Percentiles rank a stretch among this genome's conserved stretches.
phyloP scores from a whole-genome alignment of 1,140 invertebrate genomes.

The Drosophila littoralis region DNA sequence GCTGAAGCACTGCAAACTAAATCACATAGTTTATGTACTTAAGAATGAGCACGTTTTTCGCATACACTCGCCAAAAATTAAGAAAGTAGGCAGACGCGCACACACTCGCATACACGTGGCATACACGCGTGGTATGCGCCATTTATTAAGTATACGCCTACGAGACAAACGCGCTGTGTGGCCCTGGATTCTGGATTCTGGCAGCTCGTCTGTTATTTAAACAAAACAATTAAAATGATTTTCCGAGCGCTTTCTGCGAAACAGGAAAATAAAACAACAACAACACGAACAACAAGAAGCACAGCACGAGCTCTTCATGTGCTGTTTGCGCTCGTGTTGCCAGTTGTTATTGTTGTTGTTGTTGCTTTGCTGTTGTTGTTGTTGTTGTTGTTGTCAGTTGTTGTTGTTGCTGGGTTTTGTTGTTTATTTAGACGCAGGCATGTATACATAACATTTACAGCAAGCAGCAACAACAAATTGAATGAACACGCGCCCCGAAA shows the following conservation, averaged over 20 bases:
- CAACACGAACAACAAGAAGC: constrained; percentile 4
- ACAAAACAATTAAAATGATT: constrained; percentile 81
- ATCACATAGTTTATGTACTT: constrained; percentile 8
- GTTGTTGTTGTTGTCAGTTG: constrained; percentile 22
- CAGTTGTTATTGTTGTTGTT: constrained; percentile 28
- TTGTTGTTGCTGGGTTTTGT: constrained; percentile 3
- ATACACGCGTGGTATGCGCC: constrained; percentile 46
- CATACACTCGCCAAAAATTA: constrained; percentile 13
- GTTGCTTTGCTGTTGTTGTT: constrained; percentile 35
- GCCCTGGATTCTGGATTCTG: constrained; percentile 19
- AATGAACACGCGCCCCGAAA: constrained; percentile 78
- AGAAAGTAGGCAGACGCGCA: constrained; percentile 1
- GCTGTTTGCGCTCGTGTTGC: constrained; percentile 32
- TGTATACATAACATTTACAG: constrained; percentile 75
- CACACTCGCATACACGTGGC: constrained; percentile 8
- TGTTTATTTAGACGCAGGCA: constrained; percentile 74
- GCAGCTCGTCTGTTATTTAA: constrained; percentile 68
- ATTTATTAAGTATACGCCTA: constrained; percentile 78
- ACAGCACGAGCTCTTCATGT: constrained; percentile 42
- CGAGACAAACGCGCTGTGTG: constrained; percentile 36
- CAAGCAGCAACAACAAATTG: constrained; percentile 67
- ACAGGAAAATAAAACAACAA: constrained; percentile 6
- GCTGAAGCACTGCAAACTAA: background rate
- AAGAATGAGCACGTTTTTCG: background rate
- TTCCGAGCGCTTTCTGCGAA: constrained; percentile 50